Conservation (phyloP, 2,113 vertebrate genomes). For the Paradoxurus hermaphroditus region DNA sequence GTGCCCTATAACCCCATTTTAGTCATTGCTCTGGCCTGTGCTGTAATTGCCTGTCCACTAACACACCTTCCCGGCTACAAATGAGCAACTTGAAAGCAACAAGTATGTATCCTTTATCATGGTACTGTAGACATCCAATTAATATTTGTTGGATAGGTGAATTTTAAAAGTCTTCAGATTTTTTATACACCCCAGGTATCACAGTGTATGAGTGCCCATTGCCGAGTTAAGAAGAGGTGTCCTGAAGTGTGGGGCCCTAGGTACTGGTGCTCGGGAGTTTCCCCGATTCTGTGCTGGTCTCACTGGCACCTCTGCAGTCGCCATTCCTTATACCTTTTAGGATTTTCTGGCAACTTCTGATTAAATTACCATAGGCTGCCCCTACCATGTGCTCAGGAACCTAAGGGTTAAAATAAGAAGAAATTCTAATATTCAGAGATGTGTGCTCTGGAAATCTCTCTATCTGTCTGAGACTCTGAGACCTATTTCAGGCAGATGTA, state of each 20-base stretch:
- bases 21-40: background rate
- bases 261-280: background rate
- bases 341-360: background rate
- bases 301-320: background rate
- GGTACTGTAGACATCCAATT: background rate
- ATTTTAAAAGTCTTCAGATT: background rate
- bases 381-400: background rate
- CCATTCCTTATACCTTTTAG: background rate
- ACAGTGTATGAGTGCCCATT: background rate
- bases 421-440: background rate
- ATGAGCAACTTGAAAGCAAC: background rate
- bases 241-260: background rate
- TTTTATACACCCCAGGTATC: background rate
- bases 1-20: background rate
- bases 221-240: background rate
- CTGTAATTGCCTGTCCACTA: background rate
- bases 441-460: background rate
- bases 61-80: background rate
- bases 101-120: background rate
- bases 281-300: background rate
- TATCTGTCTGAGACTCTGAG: background rate
- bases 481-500: background rate
- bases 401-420: conserved; percentile 13
- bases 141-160: background rate
- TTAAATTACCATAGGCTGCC: background rate